Evolutionary conservation across 1,140 invertebrate genomes (phyloP), one percentile per base, ranked within the genome.

Genomic region (Wiebesia pumilae): DNA sequence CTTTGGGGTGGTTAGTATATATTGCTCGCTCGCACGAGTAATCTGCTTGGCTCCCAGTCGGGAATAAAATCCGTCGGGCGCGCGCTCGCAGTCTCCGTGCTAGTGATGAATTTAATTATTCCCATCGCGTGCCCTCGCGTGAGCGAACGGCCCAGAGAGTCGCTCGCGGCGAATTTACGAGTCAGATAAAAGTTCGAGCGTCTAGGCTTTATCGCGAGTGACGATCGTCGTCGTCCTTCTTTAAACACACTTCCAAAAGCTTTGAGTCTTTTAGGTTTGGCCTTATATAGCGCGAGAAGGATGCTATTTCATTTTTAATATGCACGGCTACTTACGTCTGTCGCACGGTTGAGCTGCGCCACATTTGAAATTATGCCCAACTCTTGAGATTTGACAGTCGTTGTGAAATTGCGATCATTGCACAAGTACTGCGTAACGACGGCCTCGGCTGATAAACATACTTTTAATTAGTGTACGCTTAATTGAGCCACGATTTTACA

Each of bases 91-190:
- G 47, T 54, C 35, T 84, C 51, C 38, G 69, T 27, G 30, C 69
- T 38, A 75, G 86, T 84, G 83, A 87, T 87, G 79, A 87, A 87
- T 87, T 87, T 87, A 87, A 87, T 87, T 87, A 85, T 87, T 87
- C 87, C 40, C 79, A 82, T 87, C 83, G 87, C 83, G 83, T 85
- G 83, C n/a, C 27, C 73, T 54, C 58, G 75, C 81, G 40, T 27
- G n/a, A n/a, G 81, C 27, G 51, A 27, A 81, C 3, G n/a, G 47
- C 51, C 78, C 21, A 24, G 69, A 84, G 83, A 84, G n/a, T 84
- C 77, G 30, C 84, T 73, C 73, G 24, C 75, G 43, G 58, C 35
- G 71, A 80, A 87, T 87, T 87, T 87, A 87, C 78, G 86, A 87
- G 86, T 3, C 33, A 84, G 86, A 87, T 87, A 87, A 87, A 87